Conservation (phyloP, 2,888 invertebrate species). For the Catocala nupta region DNA sequence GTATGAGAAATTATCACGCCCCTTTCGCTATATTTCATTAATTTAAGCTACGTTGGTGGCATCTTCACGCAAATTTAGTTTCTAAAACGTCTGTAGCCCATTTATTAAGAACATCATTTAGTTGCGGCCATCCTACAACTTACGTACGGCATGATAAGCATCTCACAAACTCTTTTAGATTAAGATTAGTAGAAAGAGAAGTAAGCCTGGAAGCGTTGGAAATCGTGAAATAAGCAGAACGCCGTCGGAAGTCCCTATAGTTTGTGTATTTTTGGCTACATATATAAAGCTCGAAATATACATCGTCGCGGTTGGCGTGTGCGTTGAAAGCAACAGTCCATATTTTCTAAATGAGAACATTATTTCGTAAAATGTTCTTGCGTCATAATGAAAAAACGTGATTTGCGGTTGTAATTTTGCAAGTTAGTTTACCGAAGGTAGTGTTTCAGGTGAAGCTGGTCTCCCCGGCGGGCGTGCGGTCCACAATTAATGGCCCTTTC, state of each 20-base stretch:
- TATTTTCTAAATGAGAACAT: slow-evolving; percentile 16
- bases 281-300: slow-evolving; percentile 8
- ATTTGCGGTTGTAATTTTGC: slow-evolving; percentile 25
- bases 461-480: slow-evolving; percentile 37
- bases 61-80: slow-evolving; percentile 26
- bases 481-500: slow-evolving; percentile 61
- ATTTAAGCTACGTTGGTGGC: slow-evolving; percentile 25
- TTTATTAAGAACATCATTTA: slow-evolving; percentile 28
- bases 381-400: neutral
- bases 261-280: slow-evolving; percentile 4
- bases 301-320: slow-evolving; percentile 12
- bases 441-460: slow-evolving; percentile 50
- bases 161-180: slow-evolving; percentile 21
- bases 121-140: slow-evolving; percentile 10
- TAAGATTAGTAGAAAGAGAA: slow-evolving; percentile 12
- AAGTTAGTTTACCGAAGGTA: slow-evolving; percentile 45
- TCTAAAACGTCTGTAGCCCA: slow-evolving; percentile 32
- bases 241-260: neutral
- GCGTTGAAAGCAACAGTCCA: slow-evolving; percentile 21
- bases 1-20: slow-evolving; percentile 9
- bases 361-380: neutral
- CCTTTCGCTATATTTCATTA: slow-evolving; percentile 19
- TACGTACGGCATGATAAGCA: slow-evolving; percentile 19
- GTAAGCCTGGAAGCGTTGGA: slow-evolving; percentile 6
- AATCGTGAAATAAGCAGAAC: slow-evolving; percentile 9